Conservation (phyloP, 2,888 invertebrate species). For the Temnothorax unifasciatus region DNA sequence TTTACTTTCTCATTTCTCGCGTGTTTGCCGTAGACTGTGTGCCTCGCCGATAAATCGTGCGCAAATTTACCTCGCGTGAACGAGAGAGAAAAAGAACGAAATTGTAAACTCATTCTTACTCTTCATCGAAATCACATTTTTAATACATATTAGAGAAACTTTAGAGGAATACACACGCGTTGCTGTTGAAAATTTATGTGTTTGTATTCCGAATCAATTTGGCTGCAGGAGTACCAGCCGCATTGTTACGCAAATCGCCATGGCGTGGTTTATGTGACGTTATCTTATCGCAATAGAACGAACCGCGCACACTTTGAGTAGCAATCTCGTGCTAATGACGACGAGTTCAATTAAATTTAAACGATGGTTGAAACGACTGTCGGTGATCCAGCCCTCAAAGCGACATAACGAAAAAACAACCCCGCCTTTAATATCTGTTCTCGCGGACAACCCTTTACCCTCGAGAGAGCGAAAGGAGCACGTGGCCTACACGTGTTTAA, state of each 20-base stretch:
- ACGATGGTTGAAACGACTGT: background rate
- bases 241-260: conserved; percentile 23
- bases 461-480: conserved; percentile 61
- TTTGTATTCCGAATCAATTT: background rate
- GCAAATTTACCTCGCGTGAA: background rate
- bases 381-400: conserved; percentile 7
- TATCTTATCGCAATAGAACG: conserved; percentile 1
- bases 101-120: background rate
- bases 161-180: background rate
- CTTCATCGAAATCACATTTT: background rate
- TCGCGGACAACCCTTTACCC: conserved; percentile 33
- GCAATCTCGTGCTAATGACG: conserved; percentile 22
- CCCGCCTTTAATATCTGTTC: conserved; percentile 41
- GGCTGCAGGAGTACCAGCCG: background rate
- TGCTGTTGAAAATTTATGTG: background rate
- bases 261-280: background rate
- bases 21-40: background rate
- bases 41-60: background rate
- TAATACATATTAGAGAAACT: background rate
- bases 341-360: conserved; percentile 52
- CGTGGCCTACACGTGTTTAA: conserved; percentile 76
- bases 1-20: conserved; percentile 1
- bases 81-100: background rate
- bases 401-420: conserved; percentile 26
- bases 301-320: background rate